Evolutionary conservation across 2,797 vertebrate species (phyloP).

Genomic region (Hemibagrus guttatus): DNA sequence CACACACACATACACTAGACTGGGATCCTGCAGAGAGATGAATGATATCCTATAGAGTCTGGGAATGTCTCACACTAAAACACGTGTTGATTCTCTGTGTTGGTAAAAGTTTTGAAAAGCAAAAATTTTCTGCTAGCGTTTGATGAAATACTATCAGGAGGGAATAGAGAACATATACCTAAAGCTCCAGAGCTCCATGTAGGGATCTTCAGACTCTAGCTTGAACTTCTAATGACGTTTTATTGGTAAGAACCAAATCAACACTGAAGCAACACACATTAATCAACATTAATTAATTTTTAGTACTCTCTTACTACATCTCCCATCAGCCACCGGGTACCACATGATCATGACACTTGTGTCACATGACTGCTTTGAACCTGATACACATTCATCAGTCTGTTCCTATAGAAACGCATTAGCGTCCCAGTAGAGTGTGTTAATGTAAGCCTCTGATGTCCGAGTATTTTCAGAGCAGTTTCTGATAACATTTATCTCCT

Average conservation of each 20-base stretch:
- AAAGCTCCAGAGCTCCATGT: neutral
- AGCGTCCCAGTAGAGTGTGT: too few species aligned
- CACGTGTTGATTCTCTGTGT: neutral
- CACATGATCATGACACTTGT: too few species aligned
- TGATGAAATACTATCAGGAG: neutral
- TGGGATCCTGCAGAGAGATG: neutral
- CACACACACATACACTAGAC: conserved; percentile 22
- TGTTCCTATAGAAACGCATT: neutral
- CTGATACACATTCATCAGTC: too few species aligned
- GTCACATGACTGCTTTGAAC: too few species aligned
- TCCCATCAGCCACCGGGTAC: too few species aligned
- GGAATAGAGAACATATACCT: neutral
- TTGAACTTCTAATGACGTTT: neutral
- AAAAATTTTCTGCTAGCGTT: neutral
- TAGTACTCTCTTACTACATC: too few species aligned
- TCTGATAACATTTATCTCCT: neutral
- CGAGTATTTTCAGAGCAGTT: too few species aligned
- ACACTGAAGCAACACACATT: neutral
- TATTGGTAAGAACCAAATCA: neutral
- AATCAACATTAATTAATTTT: too few species aligned
- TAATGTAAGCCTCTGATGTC: too few species aligned
- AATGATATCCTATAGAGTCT: neutral
- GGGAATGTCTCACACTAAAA: neutral
- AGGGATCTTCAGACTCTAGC: neutral
- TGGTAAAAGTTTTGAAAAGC: neutral